Evolutionary conservation across 2,888 invertebrate genomes (phyloP), one percentile per base, ranked within the genome.

Genomic region (Nemotelus nigrinus): DNA sequence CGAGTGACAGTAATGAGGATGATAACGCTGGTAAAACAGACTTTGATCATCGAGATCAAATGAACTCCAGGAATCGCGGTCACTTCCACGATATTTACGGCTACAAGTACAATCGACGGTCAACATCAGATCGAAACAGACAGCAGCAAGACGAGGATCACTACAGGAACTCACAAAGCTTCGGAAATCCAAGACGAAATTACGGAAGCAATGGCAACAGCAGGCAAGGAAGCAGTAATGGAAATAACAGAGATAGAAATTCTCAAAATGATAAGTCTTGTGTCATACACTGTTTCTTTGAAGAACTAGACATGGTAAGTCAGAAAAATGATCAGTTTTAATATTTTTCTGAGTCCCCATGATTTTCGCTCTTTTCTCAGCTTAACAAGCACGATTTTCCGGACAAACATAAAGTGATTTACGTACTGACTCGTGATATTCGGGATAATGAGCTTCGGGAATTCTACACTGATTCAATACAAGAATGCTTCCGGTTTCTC

Each of bases 401-500:
- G 0, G 92, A 93, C 80, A 90, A 90, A 78, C 89, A 90, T 78
- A 88, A 92, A 80, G 89, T 94, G 0, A 89, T 89, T 5, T 90
- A 91, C 80, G 86, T 89, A 57, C 87, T 94, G 70, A 89, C 90
- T 3, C 91, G 91, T 83, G 90, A 91, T 78, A 88, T 92, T 1
- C 89, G 89, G 10, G 90, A 91, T 83, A 89, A 90, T 57, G 92
- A 92, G 80, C 82, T 93, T 0, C 89, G 88, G 43, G 92, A 92
- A 83, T 93, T 94, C 81, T 86, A 93, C 3, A 91, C 91, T 81
- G 93, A 94, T 83, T 90, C 92, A 0, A 89, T 92, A 65, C 90
- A 92, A 80, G 92, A 93, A 81, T 94, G 94, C 82, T 94, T 93
- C 82, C 91, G 91, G 81, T 89, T 91, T 81, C 82, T 92, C 67